Percentiles rank a stretch among this genome's conserved stretches.
These are phyloP conservation scores for Crossoptilon crossoptilon DNA, from an alignment of 2,797 vertebrate genomes.

Conservation along the genomic window DNA sequence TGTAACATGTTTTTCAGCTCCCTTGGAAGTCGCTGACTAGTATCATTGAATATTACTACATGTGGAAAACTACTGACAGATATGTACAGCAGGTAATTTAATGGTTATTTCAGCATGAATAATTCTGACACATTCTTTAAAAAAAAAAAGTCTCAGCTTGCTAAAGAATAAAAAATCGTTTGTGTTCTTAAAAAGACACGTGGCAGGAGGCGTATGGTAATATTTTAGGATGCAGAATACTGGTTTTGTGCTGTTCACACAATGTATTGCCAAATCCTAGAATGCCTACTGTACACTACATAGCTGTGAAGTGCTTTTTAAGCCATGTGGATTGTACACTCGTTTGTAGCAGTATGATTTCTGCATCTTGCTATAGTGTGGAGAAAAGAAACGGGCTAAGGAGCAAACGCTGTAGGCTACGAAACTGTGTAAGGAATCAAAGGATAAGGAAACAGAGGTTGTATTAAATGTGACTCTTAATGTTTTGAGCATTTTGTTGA, in stretches of 20 bases:
- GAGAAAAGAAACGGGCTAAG: background rate
- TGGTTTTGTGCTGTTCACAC: background rate
- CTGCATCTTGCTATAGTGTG: background rate
- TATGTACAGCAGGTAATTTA: constrained; percentile 88
- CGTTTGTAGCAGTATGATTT: background rate
- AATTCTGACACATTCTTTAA: background rate
- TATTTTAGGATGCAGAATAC: background rate
- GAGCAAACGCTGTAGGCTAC: background rate
- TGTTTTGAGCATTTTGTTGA: background rate
- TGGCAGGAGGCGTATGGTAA: background rate
- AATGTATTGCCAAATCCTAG: background rate
- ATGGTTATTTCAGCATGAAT: background rate
- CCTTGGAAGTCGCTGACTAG: constrained; percentile 90
- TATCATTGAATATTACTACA: constrained; percentile 92
- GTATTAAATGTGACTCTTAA: background rate
- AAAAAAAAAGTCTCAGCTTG: background rate
- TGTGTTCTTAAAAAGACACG: background rate
- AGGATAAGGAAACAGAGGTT: background rate
- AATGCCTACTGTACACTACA: background rate
- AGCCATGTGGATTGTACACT: background rate
- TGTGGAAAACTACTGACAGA: constrained; percentile 94
- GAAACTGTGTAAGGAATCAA: background rate
- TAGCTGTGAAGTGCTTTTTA: background rate
- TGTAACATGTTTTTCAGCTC: constrained; percentile 80
- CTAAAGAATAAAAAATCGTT: background rate